phyloP scores from a whole-genome alignment of 2,113 vertebrate species.

The Talpa occidentalis region DNA sequence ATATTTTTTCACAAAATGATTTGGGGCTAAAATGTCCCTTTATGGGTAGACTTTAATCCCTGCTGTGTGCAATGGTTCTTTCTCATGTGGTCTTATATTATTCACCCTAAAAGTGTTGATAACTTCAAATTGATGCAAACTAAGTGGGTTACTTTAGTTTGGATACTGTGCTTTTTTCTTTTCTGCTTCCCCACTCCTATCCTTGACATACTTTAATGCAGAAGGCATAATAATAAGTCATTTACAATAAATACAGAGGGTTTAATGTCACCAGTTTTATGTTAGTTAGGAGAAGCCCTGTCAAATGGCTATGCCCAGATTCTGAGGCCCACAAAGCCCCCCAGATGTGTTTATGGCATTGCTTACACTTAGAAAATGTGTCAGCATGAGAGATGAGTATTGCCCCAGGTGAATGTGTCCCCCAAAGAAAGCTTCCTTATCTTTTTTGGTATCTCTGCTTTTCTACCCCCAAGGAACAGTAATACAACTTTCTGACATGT shows the following conservation, averaged over 20 bases:
- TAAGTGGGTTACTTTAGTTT: background rate
- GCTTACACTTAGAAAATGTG: constrained; percentile 56
- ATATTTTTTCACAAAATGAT: background rate
- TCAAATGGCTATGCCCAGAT: constrained; percentile 36
- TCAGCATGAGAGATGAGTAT: constrained; percentile 19
- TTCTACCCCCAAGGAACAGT: constrained; percentile 55
- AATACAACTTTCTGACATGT: constrained; percentile 64
- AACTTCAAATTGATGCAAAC: constrained; percentile 1
- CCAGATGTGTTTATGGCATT: constrained; percentile 38
- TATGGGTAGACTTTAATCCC: constrained; percentile 45
- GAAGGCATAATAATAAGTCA: constrained; percentile 26
- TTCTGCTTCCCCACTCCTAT: constrained; percentile 13
- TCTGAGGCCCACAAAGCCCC: background rate
- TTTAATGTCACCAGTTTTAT: constrained; percentile 31
- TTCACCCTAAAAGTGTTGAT: background rate
- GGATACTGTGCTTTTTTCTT: background rate
- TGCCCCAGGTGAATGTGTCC: constrained; percentile 27
- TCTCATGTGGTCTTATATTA: constrained; percentile 40
- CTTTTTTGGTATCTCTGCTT: constrained; percentile 46
- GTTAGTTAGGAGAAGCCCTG: constrained; percentile 24
- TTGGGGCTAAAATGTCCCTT: constrained; percentile 47
- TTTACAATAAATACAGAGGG: constrained; percentile 25
- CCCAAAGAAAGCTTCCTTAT: constrained; percentile 54
- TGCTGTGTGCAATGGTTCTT: background rate
- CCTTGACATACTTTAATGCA: constrained; percentile 3